Evolutionary conservation across 2,113 vertebrate species (phyloP).

Genomic region (Aepyceros melampus): DNA sequence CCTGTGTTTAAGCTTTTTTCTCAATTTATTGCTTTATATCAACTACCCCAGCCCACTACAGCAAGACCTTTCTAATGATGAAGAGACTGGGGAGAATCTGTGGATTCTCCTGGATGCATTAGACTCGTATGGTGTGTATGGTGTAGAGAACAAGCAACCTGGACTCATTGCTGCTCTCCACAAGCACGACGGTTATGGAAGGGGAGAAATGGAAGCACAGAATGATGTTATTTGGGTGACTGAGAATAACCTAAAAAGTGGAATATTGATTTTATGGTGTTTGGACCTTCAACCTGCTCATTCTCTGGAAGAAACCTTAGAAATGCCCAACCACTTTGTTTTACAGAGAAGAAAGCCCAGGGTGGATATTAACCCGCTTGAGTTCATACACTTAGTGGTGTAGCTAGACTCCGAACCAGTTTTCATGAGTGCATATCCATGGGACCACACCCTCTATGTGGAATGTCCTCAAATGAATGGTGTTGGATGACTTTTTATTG

Average conservation of each 20-base stretch:
- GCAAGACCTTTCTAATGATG: not conserved
- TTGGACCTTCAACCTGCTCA: not conserved
- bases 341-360: not conserved
- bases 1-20: not conserved
- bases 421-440: not conserved
- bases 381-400: not conserved
- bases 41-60: no score
- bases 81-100: not conserved
- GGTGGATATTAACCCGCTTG: accelerated
- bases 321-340: not conserved
- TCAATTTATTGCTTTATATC: not conserved
- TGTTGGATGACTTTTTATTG: not conserved
- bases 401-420: not conserved
- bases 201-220: not conserved
- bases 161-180: no score
- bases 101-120: accelerated
- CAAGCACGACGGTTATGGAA: no score
- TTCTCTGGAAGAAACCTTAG: not conserved
- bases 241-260: not conserved
- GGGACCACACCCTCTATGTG: accelerated
- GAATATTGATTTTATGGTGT: not conserved
- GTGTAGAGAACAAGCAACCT: not conserved
- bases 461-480: not conserved
- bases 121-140: accelerated
- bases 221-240: not conserved